phyloP scores from a whole-genome alignment of 2,888 invertebrate species.

The Strigamia maritima region DNA sequence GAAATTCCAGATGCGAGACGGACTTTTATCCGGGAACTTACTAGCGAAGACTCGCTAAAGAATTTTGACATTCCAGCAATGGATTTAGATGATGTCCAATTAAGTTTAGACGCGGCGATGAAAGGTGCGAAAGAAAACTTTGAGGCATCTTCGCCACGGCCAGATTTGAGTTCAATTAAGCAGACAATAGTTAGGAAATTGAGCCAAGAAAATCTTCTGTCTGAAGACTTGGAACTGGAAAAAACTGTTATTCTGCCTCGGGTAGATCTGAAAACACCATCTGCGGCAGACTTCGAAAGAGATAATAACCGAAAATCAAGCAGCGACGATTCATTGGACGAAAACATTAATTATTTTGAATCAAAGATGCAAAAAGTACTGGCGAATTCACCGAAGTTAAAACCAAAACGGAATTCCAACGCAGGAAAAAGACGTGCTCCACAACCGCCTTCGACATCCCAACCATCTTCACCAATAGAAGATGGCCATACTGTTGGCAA shows the following conservation, averaged over 20 bases:
- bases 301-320: neutral
- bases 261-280: conserved; percentile 2
- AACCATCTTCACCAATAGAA: neutral
- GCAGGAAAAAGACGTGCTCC: conserved; percentile 42
- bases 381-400: conserved; percentile 36
- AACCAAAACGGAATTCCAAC: conserved; percentile 35
- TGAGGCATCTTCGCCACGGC: neutral
- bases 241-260: neutral
- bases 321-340: conserved; percentile 8
- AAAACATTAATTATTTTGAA: conserved; percentile 37
- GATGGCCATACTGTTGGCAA: neutral
- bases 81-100: conserved; percentile 33
- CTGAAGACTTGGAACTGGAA: neutral
- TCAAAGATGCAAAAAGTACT: conserved; percentile 33
- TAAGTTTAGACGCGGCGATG: neutral
- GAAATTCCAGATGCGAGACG: neutral
- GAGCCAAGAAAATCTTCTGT: neutral
- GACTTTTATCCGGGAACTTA: neutral
- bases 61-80: neutral
- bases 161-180: neutral
- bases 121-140: neutral
- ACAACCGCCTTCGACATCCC: conserved; percentile 35
- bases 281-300: neutral
- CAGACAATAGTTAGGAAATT: neutral
- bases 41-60: neutral